Base-by-base conservation (phyloP, 2,888 invertebrate genomes). In the Neuroscelio doddi region DNA sequence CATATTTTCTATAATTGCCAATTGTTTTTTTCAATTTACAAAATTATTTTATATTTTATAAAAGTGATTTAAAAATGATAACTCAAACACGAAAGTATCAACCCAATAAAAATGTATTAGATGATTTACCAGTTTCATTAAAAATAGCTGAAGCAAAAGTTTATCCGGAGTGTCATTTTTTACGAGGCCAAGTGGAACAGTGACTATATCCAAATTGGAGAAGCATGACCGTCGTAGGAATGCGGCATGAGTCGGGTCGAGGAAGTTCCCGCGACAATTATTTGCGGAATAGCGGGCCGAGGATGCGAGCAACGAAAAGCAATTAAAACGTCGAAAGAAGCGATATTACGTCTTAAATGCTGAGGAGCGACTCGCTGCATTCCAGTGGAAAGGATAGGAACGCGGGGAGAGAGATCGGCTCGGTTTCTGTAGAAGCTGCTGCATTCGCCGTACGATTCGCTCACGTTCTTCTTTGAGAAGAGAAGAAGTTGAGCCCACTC, bases 251-350 rank as follows among this genome's bases (percentile, higher is more conserved):
- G 41, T 53, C 26, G 52, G 34, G 32, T 34, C 24, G 24, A 45
- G 38, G 5, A 26, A 53, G 30, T 16, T 38, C 29, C 34, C 42
- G 34, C 16, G 49, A 49, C 49, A 42, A 56, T 56, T 41, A 49
- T 56, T 56, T 56, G 47, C 32, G 49, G 34, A 56, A 56, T 44
- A 49, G 45, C 29, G 39, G 39, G 17, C 32, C 30, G 10, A 17
- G 32, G 46, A 39, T 46, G 46, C 55, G 45, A 46, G 55, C 46
- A 55, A 46, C 46, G 41, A 59, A 49, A 59, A 61, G 69, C 67
- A 73, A 72, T 74, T 74, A 74, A 71, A 71, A 46, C 51, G 64
- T 64, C 68, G 67, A 67, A 71, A 73, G 72, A 70, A 72, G 68
- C 69, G 61, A 65, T 73, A 73, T 70, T 68, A 50, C 62, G 56